phyloP scores from a whole-genome alignment of 2,113 vertebrate species.

The Limanda limanda region DNA sequence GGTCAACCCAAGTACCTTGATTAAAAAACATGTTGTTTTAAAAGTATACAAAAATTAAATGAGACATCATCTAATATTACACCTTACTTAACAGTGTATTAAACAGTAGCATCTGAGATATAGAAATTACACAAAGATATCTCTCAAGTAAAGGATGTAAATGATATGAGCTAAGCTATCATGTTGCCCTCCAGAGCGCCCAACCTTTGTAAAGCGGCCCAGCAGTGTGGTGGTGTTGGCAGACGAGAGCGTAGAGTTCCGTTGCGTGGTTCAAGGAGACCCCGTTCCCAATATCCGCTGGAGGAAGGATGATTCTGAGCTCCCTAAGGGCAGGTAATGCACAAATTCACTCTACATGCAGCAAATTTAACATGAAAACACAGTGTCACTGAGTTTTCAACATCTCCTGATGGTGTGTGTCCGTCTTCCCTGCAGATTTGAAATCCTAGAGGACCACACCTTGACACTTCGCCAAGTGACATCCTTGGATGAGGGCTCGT shows the following conservation, averaged over 20 bases:
- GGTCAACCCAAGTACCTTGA: background rate
- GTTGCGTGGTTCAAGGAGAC: conserved; percentile 92
- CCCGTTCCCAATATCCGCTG: conserved; percentile 93
- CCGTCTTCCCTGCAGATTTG: conserved; percentile 81
- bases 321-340: conserved; percentile 91
- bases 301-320: conserved; percentile 93
- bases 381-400: conserved; percentile 25
- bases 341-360: conserved; percentile 35
- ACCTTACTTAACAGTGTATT: no score
- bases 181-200: conserved; percentile 78
- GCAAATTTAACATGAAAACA: conserved; percentile 25
- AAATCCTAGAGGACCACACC: conserved; percentile 94
- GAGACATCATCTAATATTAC: background rate
- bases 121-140: background rate
- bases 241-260: conserved; percentile 91
- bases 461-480: conserved; percentile 90
- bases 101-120: background rate
- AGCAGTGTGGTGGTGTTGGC: conserved; percentile 91
- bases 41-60: background rate
- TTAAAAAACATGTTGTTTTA: background rate
- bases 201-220: conserved; percentile 92
- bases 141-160: no score
- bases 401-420: conserved; percentile 40
- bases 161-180: background rate
- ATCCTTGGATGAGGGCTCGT: conserved; percentile 91